Evolutionary conservation across 2,797 vertebrate genomes (phyloP).

Genomic region (Ciconia nigra): DNA sequence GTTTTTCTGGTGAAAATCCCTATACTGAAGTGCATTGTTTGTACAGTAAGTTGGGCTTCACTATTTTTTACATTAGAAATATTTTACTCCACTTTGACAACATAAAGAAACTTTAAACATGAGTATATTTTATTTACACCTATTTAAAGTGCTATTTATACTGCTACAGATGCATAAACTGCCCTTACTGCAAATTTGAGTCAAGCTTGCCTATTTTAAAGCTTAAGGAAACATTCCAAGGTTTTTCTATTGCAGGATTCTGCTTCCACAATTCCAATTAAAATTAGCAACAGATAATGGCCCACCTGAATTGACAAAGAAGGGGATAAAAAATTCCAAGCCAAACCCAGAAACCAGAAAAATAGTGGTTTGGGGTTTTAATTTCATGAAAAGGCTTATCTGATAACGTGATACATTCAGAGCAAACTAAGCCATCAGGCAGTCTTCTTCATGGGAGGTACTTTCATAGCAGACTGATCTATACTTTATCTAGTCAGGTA

Average conservation of each 20-base stretch:
- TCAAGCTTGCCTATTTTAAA: neutral
- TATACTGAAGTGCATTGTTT: neutral
- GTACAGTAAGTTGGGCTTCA: neutral
- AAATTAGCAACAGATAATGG: neutral
- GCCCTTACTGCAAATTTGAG: neutral
- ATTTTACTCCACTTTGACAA: neutral
- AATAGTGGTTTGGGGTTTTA: neutral
- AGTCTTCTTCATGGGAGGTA: conserved; percentile 4
- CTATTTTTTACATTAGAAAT: neutral
- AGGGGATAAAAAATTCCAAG: conserved; percentile 2
- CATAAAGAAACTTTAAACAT: neutral
- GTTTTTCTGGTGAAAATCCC: neutral
- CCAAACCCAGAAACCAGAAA: neutral
- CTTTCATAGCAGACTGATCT: conserved; percentile 45
- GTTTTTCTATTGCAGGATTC: neutral
- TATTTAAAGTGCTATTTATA: neutral
- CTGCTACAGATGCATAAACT: neutral
- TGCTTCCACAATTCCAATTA: neutral
- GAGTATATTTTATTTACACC: neutral
- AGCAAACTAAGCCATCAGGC: neutral
- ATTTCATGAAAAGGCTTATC: neutral
- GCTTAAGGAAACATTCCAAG: neutral
- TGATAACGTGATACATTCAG: neutral
- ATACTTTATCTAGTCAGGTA: conserved; percentile 40
- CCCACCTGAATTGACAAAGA: conserved; percentile 5